Conservation (phyloP, 2,797 vertebrate species). For the Cephalopachus bancanus region DNA sequence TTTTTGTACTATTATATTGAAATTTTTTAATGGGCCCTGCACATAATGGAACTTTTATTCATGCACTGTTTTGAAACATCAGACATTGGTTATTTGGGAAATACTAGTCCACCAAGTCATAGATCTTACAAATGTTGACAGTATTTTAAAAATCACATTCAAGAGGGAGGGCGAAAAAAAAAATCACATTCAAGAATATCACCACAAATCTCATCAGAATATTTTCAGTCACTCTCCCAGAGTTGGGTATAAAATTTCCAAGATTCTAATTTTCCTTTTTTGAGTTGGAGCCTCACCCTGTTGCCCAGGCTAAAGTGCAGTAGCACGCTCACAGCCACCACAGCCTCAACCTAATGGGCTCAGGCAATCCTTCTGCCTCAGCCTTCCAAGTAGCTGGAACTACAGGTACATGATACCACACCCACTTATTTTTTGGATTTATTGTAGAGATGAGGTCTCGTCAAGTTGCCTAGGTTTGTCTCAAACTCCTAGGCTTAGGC, state of each 20-base stretch:
- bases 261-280: background rate
- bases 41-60: constrained; percentile 18
- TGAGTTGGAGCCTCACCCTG: too few species aligned
- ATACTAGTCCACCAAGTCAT: background rate
- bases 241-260: background rate
- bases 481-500: too few species aligned
- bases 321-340: too few species aligned
- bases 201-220: constrained; percentile 25
- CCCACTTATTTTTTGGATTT: too few species aligned
- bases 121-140: background rate
- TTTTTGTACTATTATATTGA: too few species aligned
- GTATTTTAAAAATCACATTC: background rate
- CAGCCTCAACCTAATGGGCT: too few species aligned
- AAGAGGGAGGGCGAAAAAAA: background rate
- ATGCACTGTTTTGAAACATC: background rate
- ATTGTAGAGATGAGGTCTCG: too few species aligned
- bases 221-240: background rate
- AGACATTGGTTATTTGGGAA: background rate
- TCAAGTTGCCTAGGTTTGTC: too few species aligned
- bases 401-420: too few species aligned
- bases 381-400: too few species aligned
- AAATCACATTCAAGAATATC: constrained; percentile 2
- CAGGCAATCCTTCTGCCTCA: too few species aligned
- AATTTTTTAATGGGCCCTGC: background rate
- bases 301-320: too few species aligned